Evolutionary conservation across 2,888 invertebrate species (phyloP).

Genomic region (Troides helena): DNA sequence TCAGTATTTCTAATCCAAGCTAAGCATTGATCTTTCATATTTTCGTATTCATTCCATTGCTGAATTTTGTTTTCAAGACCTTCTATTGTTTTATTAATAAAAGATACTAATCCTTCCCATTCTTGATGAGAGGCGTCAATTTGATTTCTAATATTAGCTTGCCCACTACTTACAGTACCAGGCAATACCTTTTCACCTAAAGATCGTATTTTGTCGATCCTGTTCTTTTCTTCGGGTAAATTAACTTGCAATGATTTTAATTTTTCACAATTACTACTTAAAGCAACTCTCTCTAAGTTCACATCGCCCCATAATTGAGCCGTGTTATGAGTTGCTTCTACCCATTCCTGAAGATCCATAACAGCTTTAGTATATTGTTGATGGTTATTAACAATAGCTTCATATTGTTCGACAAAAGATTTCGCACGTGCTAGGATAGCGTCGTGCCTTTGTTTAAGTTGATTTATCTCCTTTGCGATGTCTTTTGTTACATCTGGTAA

Average conservation of each 20-base stretch:
- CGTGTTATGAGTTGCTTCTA: conserved; percentile 90
- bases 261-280: conserved; percentile 92
- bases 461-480: conserved; percentile 85
- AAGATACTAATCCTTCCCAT: conserved; percentile 91
- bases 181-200: conserved; percentile 95
- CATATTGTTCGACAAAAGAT: conserved; percentile 90
- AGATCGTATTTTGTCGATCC: conserved; percentile 88
- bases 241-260: conserved; percentile 88
- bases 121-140: conserved; percentile 93
- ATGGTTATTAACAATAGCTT: conserved; percentile 92
- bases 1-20: conserved; percentile 94
- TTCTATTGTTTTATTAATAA: conserved; percentile 88
- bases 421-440: conserved; percentile 85
- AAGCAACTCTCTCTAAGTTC: conserved; percentile 89
- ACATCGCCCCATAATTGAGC: conserved; percentile 91
- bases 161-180: conserved; percentile 90
- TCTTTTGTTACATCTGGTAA: conserved; percentile 89
- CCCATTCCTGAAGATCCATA: conserved; percentile 92
- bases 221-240: conserved; percentile 91
- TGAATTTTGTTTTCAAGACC: conserved; percentile 90
- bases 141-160: conserved; percentile 91
- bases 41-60: conserved; percentile 96
- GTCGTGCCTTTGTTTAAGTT: conserved; percentile 86
- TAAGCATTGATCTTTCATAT: conserved; percentile 90
- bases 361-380: conserved; percentile 93